phyloP scores from a whole-genome alignment of 2,797 vertebrate species.

The Platalea minor region DNA sequence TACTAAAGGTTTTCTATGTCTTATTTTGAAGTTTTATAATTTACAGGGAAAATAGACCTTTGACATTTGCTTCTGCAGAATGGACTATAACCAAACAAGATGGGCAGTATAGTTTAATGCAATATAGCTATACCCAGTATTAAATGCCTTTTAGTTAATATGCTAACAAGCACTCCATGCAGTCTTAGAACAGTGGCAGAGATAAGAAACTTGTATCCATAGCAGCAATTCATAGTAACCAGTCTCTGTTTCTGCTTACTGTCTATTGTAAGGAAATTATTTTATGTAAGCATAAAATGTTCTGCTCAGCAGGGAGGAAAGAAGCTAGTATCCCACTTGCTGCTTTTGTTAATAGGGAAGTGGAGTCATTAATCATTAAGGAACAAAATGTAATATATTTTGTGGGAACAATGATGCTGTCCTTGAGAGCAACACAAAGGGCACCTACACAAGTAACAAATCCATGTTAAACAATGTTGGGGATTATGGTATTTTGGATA shows the following conservation, averaged over 20 bases:
- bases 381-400: not conserved
- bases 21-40: not conserved
- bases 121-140: not conserved
- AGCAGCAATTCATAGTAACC: not conserved
- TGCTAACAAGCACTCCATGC: not conserved
- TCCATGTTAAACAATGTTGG: not conserved
- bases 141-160: not conserved
- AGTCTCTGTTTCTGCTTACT: not conserved
- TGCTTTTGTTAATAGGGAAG: not conserved
- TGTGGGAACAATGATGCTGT: not conserved
- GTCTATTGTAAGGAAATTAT: not conserved
- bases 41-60: not conserved
- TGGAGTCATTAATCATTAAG: not conserved
- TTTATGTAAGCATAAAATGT: not conserved
- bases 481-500: not conserved
- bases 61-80: not conserved
- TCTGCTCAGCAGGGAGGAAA: not conserved
- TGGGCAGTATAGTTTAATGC: not conserved
- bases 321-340: not conserved
- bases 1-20: not conserved
- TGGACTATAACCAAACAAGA: not conserved
- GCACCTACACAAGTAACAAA: not conserved
- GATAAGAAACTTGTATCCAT: not conserved
- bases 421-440: not conserved
- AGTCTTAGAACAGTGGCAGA: not conserved